Evolutionary conservation across 2,797 vertebrate genomes (phyloP).

Genomic region (Gobio occitaniae): DNA sequence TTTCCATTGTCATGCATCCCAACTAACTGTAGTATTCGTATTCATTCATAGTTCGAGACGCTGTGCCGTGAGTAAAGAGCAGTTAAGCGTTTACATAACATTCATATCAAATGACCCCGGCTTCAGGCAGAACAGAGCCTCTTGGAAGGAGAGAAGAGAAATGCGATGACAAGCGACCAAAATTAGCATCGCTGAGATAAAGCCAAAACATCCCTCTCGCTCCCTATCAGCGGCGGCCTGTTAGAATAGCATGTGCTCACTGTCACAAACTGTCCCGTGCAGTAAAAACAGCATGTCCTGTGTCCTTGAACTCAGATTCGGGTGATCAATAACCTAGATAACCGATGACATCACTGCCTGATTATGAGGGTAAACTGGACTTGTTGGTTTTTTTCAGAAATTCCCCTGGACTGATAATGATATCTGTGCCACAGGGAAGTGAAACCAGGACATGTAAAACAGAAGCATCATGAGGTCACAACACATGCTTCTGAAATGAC

Average conservation of each 20-base stretch:
- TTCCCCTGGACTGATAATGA: background rate
- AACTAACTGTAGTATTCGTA: background rate
- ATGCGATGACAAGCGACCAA: constrained; percentile 21
- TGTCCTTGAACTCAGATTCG: background rate
- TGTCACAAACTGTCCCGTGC: background rate
- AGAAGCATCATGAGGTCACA: background rate
- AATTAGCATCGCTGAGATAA: constrained; percentile 47
- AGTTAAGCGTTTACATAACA: constrained; percentile 12
- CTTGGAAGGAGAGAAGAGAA: constrained; percentile 39
- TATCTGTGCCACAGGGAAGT: background rate
- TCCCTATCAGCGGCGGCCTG: background rate
- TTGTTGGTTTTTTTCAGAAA: background rate
- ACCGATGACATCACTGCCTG: background rate
- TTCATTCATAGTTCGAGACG: background rate
- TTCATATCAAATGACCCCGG: constrained; percentile 31
- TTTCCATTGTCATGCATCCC: background rate
- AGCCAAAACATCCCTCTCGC: constrained; percentile 2
- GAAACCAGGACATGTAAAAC: background rate
- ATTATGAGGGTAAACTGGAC: background rate
- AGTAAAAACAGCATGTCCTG: background rate
- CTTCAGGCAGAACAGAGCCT: constrained; percentile 14
- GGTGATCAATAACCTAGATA: background rate
- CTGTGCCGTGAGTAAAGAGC: background rate
- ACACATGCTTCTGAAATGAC: background rate
- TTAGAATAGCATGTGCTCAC: background rate